These are phyloP conservation scores for Limanda limanda DNA, from an alignment of 2,113 vertebrate genomes.

Conservation along the genomic window DNA sequence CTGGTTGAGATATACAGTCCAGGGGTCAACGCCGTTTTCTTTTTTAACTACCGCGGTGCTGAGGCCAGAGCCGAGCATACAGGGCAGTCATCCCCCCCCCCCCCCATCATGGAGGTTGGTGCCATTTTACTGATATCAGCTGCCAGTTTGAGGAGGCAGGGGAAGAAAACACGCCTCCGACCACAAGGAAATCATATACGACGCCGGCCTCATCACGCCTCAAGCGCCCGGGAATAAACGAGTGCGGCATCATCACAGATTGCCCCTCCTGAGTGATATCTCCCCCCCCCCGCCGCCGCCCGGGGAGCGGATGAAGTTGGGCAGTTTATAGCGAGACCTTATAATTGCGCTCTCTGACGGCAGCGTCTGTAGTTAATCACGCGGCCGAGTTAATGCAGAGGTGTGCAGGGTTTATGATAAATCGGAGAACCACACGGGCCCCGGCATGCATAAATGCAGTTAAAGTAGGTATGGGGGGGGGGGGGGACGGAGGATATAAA, in stretches of 20 bases:
- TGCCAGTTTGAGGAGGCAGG: constrained; percentile 36
- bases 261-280: constrained; percentile 58
- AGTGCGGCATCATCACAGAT: constrained; percentile 62
- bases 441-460: constrained; percentile 54
- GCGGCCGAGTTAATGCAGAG: constrained; percentile 56
- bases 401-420: constrained; percentile 60
- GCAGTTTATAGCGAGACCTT: constrained; percentile 65
- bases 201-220: constrained; percentile 35
- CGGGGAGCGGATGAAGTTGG: constrained; percentile 49
- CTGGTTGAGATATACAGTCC: constrained; percentile 68
- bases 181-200: constrained; percentile 56
- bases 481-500: constrained; percentile 43
- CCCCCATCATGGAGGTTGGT: constrained; percentile 30
- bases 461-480: constrained; percentile 51
- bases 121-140: constrained; percentile 65
- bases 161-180: constrained; percentile 47
- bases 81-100: constrained; percentile 33
- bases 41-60: constrained; percentile 42
- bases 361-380: constrained; percentile 68
- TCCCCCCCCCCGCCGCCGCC: constrained; percentile 32
- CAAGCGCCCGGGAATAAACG: constrained; percentile 43
- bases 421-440: constrained; percentile 44
- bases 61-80: not conserved
- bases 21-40: constrained; percentile 63
- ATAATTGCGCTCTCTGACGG: constrained; percentile 33